Conservation (phyloP, 1,140 invertebrate species). For the Drosophila ananassae region DNA sequence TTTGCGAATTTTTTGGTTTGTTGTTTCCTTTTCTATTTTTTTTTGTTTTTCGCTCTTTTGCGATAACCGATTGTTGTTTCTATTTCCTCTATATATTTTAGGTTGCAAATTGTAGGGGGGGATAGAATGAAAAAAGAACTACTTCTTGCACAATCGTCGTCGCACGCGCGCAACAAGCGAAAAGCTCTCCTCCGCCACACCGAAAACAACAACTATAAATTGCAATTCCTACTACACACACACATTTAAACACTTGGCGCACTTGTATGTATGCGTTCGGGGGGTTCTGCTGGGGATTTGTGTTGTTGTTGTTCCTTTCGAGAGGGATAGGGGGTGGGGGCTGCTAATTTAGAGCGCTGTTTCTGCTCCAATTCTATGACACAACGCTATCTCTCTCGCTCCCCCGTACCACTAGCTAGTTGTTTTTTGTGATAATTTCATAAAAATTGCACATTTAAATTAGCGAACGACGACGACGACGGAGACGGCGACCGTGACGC, state of each 20-base stretch:
- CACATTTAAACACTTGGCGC: slow-evolving; percentile 5
- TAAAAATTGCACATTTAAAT: slow-evolving; percentile 55
- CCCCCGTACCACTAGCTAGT: slow-evolving; percentile 11
- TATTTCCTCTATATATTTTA: slow-evolving; percentile 41
- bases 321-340: slow-evolving; percentile 16
- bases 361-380: slow-evolving; percentile 76
- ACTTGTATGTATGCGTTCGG: slow-evolving; percentile 21
- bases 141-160: slow-evolving; percentile 65
- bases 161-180: slow-evolving; percentile 78
- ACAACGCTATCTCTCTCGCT: slow-evolving; percentile 41
- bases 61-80: neutral
- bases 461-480: slow-evolving; percentile 4
- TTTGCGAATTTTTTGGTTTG: slow-evolving; percentile 55
- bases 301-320: slow-evolving; percentile 46
- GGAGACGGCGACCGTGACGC: neutral
- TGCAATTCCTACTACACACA: slow-evolving; percentile 74
- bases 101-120: slow-evolving; percentile 4
- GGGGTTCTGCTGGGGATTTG: slow-evolving; percentile 26
- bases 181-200: slow-evolving; percentile 58
- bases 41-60: slow-evolving; percentile 35
- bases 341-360: slow-evolving; percentile 53
- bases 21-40: slow-evolving; percentile 26
- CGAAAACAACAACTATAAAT: slow-evolving; percentile 66
- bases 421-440: slow-evolving; percentile 56
- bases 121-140: slow-evolving; percentile 19